Evolutionary conservation across 2,113 vertebrate genomes (phyloP).

Genomic region (Hirundichthys speculiger): DNA sequence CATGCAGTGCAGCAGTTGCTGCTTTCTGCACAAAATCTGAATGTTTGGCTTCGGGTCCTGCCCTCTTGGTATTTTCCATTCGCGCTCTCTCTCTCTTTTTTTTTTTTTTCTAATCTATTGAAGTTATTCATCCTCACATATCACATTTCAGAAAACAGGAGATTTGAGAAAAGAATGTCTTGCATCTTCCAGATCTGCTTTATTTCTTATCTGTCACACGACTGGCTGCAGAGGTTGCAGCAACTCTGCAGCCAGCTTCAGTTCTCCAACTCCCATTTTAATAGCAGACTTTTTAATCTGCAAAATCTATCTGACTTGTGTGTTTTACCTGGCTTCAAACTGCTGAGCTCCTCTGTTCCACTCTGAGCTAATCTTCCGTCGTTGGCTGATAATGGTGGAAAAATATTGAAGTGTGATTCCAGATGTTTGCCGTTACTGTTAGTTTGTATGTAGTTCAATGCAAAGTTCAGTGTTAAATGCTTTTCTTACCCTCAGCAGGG

Average conservation of each 20-base stretch:
- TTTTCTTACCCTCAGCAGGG: constrained; percentile 15
- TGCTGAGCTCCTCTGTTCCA: constrained; percentile 51
- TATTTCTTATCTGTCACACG: constrained; percentile 49
- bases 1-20: constrained; percentile 29
- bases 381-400: constrained; percentile 56
- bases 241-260: constrained; percentile 22
- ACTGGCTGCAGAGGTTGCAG: constrained; percentile 18
- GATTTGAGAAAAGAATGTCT: constrained; percentile 32
- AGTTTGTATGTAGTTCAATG: constrained; percentile 45
- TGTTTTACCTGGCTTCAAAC: constrained; percentile 57
- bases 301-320: constrained; percentile 52
- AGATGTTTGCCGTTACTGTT: constrained; percentile 64
- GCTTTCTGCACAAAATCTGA: constrained; percentile 14
- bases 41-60: constrained; percentile 31
- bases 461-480: constrained; percentile 47
- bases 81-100: too few relatives aligned
- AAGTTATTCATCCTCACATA: constrained; percentile 30
- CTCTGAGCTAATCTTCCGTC: constrained; percentile 59
- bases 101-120: constrained; percentile 32
- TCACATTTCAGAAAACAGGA: constrained; percentile 39
- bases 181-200: constrained; percentile 42
- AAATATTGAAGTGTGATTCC: constrained; percentile 57
- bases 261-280: constrained; percentile 33
- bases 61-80: constrained; percentile 8
- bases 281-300: constrained; percentile 40